phyloP scores from a whole-genome alignment of 2,113 vertebrate species.

The Phaethon lepturus region DNA sequence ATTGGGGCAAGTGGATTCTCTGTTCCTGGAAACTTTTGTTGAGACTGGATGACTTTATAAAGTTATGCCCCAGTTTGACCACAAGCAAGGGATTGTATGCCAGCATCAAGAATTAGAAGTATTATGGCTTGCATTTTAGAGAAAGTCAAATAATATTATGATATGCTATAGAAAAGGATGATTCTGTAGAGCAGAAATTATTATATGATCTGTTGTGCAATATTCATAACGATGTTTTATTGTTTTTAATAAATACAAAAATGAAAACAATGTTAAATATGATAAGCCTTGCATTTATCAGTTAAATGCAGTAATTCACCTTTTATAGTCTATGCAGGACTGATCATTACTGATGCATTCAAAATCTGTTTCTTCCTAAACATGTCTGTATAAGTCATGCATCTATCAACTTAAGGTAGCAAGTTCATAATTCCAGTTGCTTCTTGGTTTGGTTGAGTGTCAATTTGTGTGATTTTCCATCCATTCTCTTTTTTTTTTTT shows the following conservation, averaged over 20 bases:
- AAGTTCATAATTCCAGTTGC: background rate
- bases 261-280: background rate
- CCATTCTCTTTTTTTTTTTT: background rate
- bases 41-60: background rate
- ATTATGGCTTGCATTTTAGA: background rate
- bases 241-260: slow-evolving; percentile 40
- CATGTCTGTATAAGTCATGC: background rate
- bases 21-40: background rate
- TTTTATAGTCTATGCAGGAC: background rate
- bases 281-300: background rate
- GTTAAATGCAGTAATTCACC: background rate
- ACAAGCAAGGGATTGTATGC: background rate
- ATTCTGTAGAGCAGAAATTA: background rate
- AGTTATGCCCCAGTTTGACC: background rate
- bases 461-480: background rate
- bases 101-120: background rate
- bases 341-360: background rate
- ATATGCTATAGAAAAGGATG: background rate
- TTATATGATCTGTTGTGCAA: background rate
- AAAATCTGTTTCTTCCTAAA: background rate
- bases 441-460: background rate
- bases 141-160: background rate
- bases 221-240: slow-evolving; percentile 1
- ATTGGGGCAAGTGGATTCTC: background rate
- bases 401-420: background rate